Evolutionary conservation across 2,797 vertebrate genomes (phyloP), one percentile per base, ranked within the genome.

Genomic region (Florisuga fusca): DNA sequence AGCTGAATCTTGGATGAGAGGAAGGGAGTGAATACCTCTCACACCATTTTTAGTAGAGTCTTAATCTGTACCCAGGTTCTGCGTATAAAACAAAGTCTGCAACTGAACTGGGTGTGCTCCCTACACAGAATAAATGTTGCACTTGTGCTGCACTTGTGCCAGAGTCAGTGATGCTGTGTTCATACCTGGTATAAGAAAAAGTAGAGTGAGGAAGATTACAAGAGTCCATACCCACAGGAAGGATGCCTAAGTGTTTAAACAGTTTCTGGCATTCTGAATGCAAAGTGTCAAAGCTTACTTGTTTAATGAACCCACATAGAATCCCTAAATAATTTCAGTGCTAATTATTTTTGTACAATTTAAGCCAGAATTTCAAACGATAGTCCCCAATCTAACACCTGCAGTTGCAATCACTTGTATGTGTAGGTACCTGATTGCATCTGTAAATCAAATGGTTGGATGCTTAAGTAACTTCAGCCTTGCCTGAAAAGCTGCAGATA

Each of bases 381-480:
- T 25, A 80, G 29, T n/a, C 29, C 26, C 63, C 55, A 91, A 33
- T 92, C 82, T 89, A 91, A 95, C 94, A 94, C 91, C 93, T 92
- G 92, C 91, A 78, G 90, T 83, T 87, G 74, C 62, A 96, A 87
- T 86, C 89, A 94, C 82, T 95, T 89, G 64, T 63, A 68, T 91
- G 95, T 84, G 54, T 92, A 92, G 48, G 62, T 81, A 97, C 25
- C 48, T 94, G 94, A 96, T 95, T 97, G 54, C 93, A 93, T 95
- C 93, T 93, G 93, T 94, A 95, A 96, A 96, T 94, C 87, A 95
- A 93, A 87, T 75, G 53, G n/a, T 69, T 77, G 41, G 38, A 67
- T 67, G 41, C 85, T 94, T 84, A 92, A 95, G 33, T 29, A 85
- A 89, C 15, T 72, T 89, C 46, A 72, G 9, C 15, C 74, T 12